A percentile compares a stretch with the other conserved stretches of the same genome.
phyloP scores from a whole-genome alignment of 2,113 vertebrate species.

The Sebastes fasciatus region DNA sequence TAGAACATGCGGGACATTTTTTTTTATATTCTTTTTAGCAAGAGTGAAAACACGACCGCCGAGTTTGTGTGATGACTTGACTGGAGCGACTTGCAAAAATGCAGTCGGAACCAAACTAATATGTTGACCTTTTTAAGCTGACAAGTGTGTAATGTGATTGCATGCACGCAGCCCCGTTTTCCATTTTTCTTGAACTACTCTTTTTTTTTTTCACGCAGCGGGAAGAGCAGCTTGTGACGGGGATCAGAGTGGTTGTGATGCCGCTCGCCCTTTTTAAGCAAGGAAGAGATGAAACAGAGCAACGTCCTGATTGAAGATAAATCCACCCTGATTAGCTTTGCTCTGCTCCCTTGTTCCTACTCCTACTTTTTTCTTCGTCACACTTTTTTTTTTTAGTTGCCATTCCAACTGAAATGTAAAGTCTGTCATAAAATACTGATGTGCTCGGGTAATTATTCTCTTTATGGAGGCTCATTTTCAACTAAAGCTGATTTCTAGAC shows the following conservation, averaged over 20 bases:
- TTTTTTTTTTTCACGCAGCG: slow-evolving; percentile 47
- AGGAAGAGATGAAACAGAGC: slow-evolving; percentile 62
- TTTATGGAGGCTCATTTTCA: slow-evolving; percentile 1
- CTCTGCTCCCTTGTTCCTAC: slow-evolving; percentile 23
- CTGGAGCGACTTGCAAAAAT: slow-evolving; percentile 34
- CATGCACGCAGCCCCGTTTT: slow-evolving; percentile 32
- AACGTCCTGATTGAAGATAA: slow-evolving; percentile 64
- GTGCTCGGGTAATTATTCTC: not conserved
- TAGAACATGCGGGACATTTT: slow-evolving; percentile 14
- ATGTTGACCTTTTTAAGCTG: slow-evolving; percentile 82
- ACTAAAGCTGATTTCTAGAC: not conserved
- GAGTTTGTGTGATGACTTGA: slow-evolving; percentile 20
- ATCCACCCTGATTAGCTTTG: slow-evolving; percentile 65
- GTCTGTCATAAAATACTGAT: slow-evolving; percentile 15
- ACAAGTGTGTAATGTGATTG: slow-evolving; percentile 82
- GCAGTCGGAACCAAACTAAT: slow-evolving; percentile 66
- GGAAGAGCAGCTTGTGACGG: slow-evolving; percentile 41
- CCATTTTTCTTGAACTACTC: slow-evolving; percentile 53
- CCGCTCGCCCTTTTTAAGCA: slow-evolving; percentile 54
- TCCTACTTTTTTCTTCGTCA: not conserved
- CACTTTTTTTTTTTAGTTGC: not conserved
- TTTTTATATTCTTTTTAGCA: not conserved
- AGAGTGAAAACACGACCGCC: slow-evolving; percentile 8
- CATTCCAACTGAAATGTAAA: slow-evolving; percentile 23
- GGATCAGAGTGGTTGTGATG: slow-evolving; percentile 64